Evolutionary conservation across 2,888 invertebrate genomes (phyloP).

Genomic region (Buathra laborator): DNA sequence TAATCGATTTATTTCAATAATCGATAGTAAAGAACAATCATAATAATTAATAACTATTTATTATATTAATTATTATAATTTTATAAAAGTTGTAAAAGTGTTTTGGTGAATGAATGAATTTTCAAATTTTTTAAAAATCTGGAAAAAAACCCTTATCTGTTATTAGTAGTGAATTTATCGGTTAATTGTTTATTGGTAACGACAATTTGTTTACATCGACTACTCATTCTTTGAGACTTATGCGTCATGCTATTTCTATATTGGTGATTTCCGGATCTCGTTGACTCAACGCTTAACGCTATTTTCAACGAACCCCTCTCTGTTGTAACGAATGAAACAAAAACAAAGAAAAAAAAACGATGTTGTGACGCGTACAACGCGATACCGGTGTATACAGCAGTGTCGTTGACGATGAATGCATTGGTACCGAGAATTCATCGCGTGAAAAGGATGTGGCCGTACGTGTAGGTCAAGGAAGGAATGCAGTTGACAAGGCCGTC

Average conservation of each 20-base stretch:
- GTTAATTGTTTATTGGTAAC: slow-evolving; percentile 29
- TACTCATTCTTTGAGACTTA: slow-evolving; percentile 20
- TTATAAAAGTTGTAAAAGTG: too few species aligned
- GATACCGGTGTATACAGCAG: slow-evolving; percentile 31
- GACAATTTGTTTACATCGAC: slow-evolving; percentile 28
- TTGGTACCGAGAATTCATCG: slow-evolving; percentile 70
- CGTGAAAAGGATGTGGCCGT: slow-evolving; percentile 81
- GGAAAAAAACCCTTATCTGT: too few species aligned
- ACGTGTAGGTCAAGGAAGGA: slow-evolving; percentile 85
- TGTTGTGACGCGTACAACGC: slow-evolving; percentile 32
- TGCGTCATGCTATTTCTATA: slow-evolving; percentile 24
- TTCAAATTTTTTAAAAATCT: too few species aligned
- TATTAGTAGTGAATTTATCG: slow-evolving; percentile 13
- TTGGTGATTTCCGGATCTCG: slow-evolving; percentile 54
- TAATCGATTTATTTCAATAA: too few species aligned
- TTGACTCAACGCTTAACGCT: not conserved
- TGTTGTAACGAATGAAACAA: slow-evolving; percentile 42
- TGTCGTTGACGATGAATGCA: slow-evolving; percentile 62
- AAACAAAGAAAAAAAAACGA: slow-evolving; percentile 45
- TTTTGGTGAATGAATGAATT: too few species aligned
- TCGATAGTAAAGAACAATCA: too few species aligned
- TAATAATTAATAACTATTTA: too few species aligned
- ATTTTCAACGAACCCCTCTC: not conserved
- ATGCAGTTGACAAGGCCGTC: slow-evolving; percentile 84
- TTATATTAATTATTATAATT: too few species aligned